phyloP scores from a whole-genome alignment of 1,140 invertebrate genomes.

The Orius insidiosus region DNA sequence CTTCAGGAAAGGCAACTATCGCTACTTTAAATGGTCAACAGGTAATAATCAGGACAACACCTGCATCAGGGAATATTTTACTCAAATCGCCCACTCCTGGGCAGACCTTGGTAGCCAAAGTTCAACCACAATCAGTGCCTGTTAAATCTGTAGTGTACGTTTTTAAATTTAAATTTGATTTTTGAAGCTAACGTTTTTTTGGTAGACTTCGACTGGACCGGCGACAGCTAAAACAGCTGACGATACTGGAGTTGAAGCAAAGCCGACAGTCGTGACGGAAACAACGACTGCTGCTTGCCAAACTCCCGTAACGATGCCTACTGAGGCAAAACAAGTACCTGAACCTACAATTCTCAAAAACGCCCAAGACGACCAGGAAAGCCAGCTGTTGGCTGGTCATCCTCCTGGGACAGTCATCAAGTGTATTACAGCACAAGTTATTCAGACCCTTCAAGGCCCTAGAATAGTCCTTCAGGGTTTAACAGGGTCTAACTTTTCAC shows the following conservation, averaged over 20 bases:
- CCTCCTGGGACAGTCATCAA: slow-evolving; percentile 73
- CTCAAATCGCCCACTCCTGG: slow-evolving; percentile 10
- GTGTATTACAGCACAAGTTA: slow-evolving; percentile 63
- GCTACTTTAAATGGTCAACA: slow-evolving; percentile 68
- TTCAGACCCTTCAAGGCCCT: slow-evolving; percentile 63
- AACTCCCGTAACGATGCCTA: not conserved
- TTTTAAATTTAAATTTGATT: too few relatives aligned
- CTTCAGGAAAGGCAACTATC: slow-evolving; percentile 51
- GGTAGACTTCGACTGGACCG: too few relatives aligned
- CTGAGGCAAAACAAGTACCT: not conserved
- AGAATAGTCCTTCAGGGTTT: slow-evolving; percentile 68
- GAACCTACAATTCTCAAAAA: not conserved
- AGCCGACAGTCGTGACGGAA: not conserved
- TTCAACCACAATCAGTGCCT: slow-evolving; percentile 2
- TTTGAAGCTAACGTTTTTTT: too few relatives aligned
- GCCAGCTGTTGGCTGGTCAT: slow-evolving; percentile 48
- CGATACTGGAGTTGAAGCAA: slow-evolving; percentile 4
- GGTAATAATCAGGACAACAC: slow-evolving; percentile 47
- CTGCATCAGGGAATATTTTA: slow-evolving; percentile 25
- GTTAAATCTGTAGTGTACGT: too few relatives aligned
- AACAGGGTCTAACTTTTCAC: slow-evolving; percentile 60
- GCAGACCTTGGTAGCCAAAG: slow-evolving; percentile 4
- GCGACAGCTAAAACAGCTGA: not conserved
- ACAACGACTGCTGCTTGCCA: not conserved
- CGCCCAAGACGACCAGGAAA: slow-evolving; percentile 19